Percentiles rank a stretch among this genome's conserved stretches.
Conservation (phyloP, 2,113 vertebrate genomes). For the Eolophus roseicapilla region DNA sequence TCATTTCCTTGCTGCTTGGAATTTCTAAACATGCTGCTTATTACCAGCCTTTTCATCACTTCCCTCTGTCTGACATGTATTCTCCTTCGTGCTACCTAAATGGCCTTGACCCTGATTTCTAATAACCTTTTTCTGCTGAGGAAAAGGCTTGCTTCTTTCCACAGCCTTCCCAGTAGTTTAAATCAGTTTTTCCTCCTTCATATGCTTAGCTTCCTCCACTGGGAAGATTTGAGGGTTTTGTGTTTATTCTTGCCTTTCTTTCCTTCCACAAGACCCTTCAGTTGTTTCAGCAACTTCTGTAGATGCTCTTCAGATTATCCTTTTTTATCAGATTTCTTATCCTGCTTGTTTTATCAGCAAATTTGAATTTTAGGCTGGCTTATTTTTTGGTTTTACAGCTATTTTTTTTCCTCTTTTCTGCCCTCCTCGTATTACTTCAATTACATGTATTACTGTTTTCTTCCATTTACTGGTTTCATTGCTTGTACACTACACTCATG, state of each 20-base stretch:
- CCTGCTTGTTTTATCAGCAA: background rate
- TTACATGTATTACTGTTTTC: background rate
- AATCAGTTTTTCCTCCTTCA: background rate
- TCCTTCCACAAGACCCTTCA: background rate
- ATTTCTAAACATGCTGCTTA: background rate
- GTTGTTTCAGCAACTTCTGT: background rate
- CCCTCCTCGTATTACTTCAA: background rate
- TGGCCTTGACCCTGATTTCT: background rate
- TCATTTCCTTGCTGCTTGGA: background rate
- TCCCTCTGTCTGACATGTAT: background rate
- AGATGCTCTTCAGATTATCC: background rate
- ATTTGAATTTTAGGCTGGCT: background rate
- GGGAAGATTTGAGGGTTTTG: background rate
- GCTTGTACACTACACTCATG: rapidly evolving
- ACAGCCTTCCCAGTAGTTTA: background rate
- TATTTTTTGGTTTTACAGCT: background rate
- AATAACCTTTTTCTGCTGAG: background rate
- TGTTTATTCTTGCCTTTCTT: background rate
- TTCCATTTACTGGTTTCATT: background rate
- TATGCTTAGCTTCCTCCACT: background rate
- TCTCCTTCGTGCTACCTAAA: background rate
- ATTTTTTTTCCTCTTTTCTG: background rate
- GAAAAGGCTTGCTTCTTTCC: background rate
- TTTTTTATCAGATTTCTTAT: background rate
- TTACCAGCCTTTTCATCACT: background rate